Conservation (phyloP, 2,888 invertebrate genomes). For the Acheta domesticus region DNA sequence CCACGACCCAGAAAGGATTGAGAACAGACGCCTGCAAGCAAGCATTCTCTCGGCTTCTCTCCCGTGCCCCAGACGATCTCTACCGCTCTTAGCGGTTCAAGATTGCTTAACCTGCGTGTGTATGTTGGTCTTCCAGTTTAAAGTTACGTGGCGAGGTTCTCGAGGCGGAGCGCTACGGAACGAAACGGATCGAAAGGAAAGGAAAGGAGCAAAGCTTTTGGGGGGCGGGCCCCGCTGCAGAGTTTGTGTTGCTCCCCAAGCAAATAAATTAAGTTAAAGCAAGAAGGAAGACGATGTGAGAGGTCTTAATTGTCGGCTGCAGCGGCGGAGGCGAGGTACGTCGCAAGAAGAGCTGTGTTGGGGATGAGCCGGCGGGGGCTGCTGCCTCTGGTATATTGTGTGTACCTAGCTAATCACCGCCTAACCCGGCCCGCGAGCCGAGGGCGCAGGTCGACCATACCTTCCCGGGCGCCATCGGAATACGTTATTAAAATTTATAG, state of each 20-base stretch:
- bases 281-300: not conserved
- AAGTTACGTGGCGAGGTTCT: not conserved
- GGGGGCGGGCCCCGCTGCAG: not conserved
- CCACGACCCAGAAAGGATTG: too few species aligned
- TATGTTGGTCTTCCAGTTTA: not conserved
- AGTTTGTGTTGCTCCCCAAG: not conserved
- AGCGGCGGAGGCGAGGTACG: not conserved
- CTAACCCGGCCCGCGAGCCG: not conserved
- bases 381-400: not conserved
- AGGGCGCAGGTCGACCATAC: not conserved
- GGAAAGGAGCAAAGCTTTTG: too few species aligned
- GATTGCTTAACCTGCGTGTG: not conserved
- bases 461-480: slow-evolving; percentile 24
- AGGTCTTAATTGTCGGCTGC: slow-evolving; percentile 18
- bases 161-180: not conserved
- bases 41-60: too few species aligned
- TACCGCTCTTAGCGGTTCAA: too few species aligned
- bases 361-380: not conserved
- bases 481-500: slow-evolving; percentile 36
- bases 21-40: too few species aligned
- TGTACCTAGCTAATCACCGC: not conserved
- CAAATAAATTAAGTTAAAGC: slow-evolving; percentile 1
- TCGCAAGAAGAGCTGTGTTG: not conserved
- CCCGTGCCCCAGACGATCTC: too few species aligned
- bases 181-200: not conserved